Conservation (phyloP, 2,888 invertebrate species). For the Drosophila emarginata region DNA sequence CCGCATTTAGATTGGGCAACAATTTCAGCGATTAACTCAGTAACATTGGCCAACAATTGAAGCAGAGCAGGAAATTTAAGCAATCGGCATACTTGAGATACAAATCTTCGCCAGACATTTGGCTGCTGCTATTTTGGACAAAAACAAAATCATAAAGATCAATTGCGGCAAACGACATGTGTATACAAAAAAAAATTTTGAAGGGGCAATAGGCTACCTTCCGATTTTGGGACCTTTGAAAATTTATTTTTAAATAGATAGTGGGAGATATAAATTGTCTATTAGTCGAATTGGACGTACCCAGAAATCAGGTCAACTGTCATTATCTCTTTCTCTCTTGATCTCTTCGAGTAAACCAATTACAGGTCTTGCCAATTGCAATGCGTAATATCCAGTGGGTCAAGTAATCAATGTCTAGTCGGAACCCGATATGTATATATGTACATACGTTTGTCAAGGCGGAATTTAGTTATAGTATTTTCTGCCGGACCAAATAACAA, state of each 20-base stretch:
- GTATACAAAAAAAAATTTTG: conserved; percentile 35
- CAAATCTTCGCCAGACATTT: conserved; percentile 43
- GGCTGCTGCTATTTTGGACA: conserved; percentile 53
- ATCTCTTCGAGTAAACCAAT: conserved; percentile 1
- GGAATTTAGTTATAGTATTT: conserved; percentile 38
- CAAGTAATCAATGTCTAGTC: conserved; percentile 11
- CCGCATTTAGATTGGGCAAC: conserved; percentile 43
- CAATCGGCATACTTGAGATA: conserved; percentile 67
- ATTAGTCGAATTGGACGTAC: not conserved
- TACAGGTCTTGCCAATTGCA: conserved; percentile 6
- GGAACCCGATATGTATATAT: conserved; percentile 12
- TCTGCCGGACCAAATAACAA: conserved; percentile 33
- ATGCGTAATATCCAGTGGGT: conserved; percentile 13
- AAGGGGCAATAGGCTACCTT: conserved; percentile 27
- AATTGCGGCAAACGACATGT: conserved; percentile 57
- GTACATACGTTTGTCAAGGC: conserved; percentile 36
- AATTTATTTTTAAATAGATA: not conserved
- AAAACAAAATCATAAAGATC: conserved; percentile 63
- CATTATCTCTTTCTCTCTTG: not conserved
- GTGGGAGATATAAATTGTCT: conserved; percentile 17
- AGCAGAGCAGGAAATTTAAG: conserved; percentile 67
- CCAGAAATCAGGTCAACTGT: not conserved
- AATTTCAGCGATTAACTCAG: conserved; percentile 37
- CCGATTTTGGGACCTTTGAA: not conserved
- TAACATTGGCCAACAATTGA: conserved; percentile 37